Evolutionary conservation across 2,113 vertebrate genomes (phyloP).

Genomic region (Hemicordylus capensis): DNA sequence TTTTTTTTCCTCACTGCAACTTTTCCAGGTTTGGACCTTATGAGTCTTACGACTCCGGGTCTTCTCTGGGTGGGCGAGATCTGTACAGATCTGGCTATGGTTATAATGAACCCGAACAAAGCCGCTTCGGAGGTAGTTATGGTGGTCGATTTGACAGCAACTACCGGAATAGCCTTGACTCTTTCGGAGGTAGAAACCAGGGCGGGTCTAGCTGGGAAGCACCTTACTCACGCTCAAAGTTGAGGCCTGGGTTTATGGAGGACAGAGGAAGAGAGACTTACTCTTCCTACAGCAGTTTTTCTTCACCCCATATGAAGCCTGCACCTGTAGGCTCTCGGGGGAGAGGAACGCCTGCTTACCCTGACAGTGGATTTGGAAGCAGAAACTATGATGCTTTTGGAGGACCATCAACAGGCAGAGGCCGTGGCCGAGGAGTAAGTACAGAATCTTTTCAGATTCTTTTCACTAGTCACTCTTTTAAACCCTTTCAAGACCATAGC

Average conservation of each 20-base stretch:
- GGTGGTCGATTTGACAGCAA: constrained; percentile 87
- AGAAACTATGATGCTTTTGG: constrained; percentile 90
- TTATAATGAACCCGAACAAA: constrained; percentile 91
- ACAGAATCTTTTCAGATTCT: constrained; percentile 91
- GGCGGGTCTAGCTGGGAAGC: constrained; percentile 87
- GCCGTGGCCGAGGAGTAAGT: constrained; percentile 91
- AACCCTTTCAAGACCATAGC: constrained; percentile 87
- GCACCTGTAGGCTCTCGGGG: constrained; percentile 90
- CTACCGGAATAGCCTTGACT: constrained; percentile 89
- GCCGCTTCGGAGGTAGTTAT: constrained; percentile 90
- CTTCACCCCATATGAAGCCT: constrained; percentile 87
- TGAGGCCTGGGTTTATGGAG: constrained; percentile 91
- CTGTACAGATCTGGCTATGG: constrained; percentile 90
- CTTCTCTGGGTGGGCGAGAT: constrained; percentile 88
- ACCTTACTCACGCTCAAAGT: constrained; percentile 86
- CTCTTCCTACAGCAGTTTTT: constrained; percentile 89
- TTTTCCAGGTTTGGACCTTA: constrained; percentile 91
- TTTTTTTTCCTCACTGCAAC: constrained; percentile 88
- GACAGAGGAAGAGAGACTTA: constrained; percentile 88
- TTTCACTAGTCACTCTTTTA: constrained; percentile 88
- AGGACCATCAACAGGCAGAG: constrained; percentile 88
- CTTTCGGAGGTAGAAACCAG: constrained; percentile 90
- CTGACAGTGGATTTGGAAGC: constrained; percentile 87
- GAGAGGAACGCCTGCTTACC: constrained; percentile 89
- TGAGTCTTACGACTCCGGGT: constrained; percentile 90